Evolutionary conservation across 2,888 invertebrate genomes (phyloP).

Genomic region (Limenitis camilla): DNA sequence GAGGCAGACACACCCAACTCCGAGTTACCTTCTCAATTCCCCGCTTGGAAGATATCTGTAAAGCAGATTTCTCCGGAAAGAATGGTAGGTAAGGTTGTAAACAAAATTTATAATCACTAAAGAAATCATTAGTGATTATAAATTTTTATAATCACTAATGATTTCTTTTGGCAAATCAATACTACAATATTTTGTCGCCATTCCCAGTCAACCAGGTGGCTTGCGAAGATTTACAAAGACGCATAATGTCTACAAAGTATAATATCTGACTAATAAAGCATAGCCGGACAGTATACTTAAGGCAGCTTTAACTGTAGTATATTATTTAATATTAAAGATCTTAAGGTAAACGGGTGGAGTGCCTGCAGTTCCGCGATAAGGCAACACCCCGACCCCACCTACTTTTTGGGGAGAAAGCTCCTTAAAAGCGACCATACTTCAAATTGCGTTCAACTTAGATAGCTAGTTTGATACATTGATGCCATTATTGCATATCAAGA

Average conservation of each 20-base stretch:
- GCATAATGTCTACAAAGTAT: neutral
- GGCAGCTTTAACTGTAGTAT: constrained; percentile 63
- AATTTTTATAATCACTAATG: too few species aligned
- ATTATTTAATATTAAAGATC: constrained; percentile 75
- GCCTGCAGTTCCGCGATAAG: constrained; percentile 74
- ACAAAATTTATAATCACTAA: too few species aligned
- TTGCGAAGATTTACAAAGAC: neutral
- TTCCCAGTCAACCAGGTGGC: too few species aligned
- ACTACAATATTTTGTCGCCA: too few species aligned
- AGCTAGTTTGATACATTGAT: constrained; percentile 71
- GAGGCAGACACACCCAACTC: too few species aligned
- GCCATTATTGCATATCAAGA: constrained; percentile 71
- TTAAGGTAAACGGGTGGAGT: constrained; percentile 69
- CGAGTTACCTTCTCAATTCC: too few species aligned
- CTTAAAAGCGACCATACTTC: constrained; percentile 71
- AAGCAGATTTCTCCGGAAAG: too few species aligned
- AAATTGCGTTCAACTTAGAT: constrained; percentile 73
- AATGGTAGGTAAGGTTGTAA: too few species aligned
- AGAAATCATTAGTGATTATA: too few species aligned
- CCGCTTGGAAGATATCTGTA: too few species aligned
- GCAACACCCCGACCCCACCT: constrained; percentile 42
- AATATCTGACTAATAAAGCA: constrained; percentile 43
- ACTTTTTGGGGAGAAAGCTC: constrained; percentile 53
- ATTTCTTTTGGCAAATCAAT: too few species aligned
- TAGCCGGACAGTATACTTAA: constrained; percentile 46